Percentiles rank a stretch among this genome's conserved stretches.
These are phyloP conservation scores for Catharus fuscescens DNA, from an alignment of 2,113 vertebrate species.

Conservation along the genomic window DNA sequence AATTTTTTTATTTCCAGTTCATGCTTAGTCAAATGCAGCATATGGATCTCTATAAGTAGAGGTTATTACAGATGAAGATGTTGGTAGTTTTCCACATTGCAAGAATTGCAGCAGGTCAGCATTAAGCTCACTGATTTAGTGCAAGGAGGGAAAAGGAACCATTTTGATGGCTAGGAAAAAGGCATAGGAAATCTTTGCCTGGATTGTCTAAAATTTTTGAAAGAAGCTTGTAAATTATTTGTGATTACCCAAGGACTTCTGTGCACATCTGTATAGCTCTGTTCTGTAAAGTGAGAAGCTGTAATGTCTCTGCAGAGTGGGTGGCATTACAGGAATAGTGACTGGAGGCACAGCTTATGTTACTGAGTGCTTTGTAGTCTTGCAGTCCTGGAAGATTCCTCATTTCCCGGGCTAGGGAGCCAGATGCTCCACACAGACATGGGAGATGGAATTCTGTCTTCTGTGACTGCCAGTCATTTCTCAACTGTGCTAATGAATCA, in stretches of 20 bases:
- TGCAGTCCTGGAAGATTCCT: not conserved
- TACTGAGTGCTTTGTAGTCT: not conserved
- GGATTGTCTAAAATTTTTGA: not conserved
- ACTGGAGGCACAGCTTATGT: not conserved
- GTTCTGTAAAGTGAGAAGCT: not conserved
- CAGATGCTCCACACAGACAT: not conserved
- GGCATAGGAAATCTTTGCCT: not conserved
- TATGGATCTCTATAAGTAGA: not conserved
- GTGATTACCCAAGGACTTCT: not conserved
- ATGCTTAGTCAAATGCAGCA: not conserved
- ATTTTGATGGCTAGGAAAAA: not conserved
- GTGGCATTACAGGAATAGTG: not conserved
- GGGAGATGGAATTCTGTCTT: conserved; percentile 12
- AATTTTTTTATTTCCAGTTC: not conserved
- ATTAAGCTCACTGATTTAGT: not conserved
- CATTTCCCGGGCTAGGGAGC: not conserved
- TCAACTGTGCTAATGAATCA: conserved; percentile 2
- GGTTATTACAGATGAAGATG: not conserved
- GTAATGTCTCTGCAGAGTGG: not conserved
- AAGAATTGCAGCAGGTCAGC: not conserved
- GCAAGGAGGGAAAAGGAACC: not conserved
- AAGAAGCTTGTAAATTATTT: not conserved
- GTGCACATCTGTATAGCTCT: not conserved
- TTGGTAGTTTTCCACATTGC: not conserved
- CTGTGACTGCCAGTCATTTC: not conserved